Percentiles rank a stretch among this genome's conserved stretches.
phyloP scores from a whole-genome alignment of 2,113 vertebrate species.

The Indri indri region DNA sequence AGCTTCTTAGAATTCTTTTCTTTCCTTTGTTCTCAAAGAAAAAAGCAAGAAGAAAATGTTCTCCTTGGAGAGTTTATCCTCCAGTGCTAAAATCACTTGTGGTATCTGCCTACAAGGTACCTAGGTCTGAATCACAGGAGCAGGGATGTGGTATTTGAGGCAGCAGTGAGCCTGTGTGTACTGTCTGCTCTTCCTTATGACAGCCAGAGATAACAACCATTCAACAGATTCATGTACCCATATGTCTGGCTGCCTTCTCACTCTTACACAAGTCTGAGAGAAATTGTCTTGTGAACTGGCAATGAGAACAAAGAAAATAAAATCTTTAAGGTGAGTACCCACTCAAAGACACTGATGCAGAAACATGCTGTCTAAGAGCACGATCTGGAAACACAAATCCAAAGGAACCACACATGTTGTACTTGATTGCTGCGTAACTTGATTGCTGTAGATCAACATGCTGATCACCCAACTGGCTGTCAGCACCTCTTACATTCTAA shows the following conservation, averaged over 20 bases:
- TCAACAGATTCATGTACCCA: neutral
- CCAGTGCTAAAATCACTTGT: neutral
- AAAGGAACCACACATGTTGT: neutral
- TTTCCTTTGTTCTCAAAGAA: constrained; percentile 5
- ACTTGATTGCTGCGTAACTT: neutral
- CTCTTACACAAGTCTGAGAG: neutral
- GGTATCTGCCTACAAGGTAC: neutral
- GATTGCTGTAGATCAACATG: neutral
- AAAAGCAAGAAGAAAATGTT: neutral
- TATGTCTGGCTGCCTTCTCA: neutral
- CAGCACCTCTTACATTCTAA: neutral
- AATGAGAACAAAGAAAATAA: neutral
- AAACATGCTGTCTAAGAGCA: neutral
- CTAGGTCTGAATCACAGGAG: neutral
- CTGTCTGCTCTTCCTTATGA: neutral
- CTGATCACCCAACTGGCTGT: rapidly evolving
- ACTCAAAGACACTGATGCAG: neutral
- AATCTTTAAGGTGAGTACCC: neutral
- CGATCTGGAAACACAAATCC: neutral
- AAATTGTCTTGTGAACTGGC: neutral
- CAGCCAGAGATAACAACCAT: neutral
- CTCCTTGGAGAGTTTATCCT: neutral
- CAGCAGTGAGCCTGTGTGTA: neutral
- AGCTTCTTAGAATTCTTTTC: neutral
- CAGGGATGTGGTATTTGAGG: neutral